Conservation (phyloP, 2,113 vertebrate genomes). For the Castor canadensis region DNA sequence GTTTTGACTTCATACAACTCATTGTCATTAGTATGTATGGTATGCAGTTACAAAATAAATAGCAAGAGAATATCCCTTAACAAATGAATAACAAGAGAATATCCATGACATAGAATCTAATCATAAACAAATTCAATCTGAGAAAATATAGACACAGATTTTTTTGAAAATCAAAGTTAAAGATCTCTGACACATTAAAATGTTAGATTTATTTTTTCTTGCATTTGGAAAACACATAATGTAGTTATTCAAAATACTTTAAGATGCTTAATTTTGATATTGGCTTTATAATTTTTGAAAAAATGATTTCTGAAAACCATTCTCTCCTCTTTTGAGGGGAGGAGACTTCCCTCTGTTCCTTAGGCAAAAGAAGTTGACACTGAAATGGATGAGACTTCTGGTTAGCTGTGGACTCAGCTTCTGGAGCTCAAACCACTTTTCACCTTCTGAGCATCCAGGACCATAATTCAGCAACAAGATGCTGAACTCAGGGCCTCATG, state of each 20-base stretch:
- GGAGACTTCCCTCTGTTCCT: not conserved
- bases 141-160: slow-evolving; percentile 34
- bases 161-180: slow-evolving; percentile 45
- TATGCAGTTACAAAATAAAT: slow-evolving; percentile 19
- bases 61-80: no score
- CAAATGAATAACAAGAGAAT: slow-evolving; percentile 4
- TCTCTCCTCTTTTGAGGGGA: not conserved
- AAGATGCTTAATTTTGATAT: slow-evolving; percentile 17
- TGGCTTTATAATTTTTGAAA: not conserved
- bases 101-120: not conserved
- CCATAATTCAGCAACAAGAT: no score
- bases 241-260: slow-evolving; percentile 46
- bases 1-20: not conserved
- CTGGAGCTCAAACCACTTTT: not conserved
- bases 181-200: slow-evolving; percentile 46
- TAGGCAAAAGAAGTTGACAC: not conserved
- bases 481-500: no score
- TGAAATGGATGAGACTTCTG: not conserved
- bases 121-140: slow-evolving; percentile 53
- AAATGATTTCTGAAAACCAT: not conserved
- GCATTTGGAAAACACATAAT: slow-evolving; percentile 20
- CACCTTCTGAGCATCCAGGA: not conserved
- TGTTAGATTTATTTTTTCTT: slow-evolving; percentile 18
- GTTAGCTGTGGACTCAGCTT: not conserved
- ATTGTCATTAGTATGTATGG: not conserved